Conservation (phyloP, 2,113 vertebrate genomes). For the Myocastor coypus region DNA sequence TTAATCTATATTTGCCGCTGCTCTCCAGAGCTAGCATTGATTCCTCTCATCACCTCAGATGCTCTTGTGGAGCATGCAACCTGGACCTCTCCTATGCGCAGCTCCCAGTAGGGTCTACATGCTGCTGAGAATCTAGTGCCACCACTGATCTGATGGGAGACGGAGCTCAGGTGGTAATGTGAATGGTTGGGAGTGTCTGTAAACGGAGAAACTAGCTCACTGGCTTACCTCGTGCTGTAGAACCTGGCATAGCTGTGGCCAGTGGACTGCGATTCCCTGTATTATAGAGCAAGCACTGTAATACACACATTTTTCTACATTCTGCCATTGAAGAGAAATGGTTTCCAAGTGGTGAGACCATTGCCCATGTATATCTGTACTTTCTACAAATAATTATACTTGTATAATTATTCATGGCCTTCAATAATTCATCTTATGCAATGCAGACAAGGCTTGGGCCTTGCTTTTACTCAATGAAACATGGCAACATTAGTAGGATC, state of each 20-base stretch:
- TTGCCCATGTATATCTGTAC: not conserved
- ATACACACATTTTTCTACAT: not conserved
- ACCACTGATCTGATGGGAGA: too few species aligned
- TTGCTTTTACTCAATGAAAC: not conserved
- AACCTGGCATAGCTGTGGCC: not conserved
- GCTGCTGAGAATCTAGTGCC: too few species aligned
- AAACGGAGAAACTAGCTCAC: not conserved
- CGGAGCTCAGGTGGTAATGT: too few species aligned
- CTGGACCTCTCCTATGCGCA: too few species aligned
- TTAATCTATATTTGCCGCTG: too few species aligned
- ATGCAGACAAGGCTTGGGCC: not conserved
- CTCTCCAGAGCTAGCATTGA: too few species aligned
- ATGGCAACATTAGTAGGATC: not conserved
- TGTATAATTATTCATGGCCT: not conserved
- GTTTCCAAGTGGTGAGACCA: not conserved
- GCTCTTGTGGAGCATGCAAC: too few species aligned
- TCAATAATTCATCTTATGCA: not conserved
- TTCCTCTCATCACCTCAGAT: too few species aligned
- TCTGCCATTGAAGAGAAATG: not conserved
- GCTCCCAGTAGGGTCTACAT: too few species aligned
- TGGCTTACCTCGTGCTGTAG: not conserved
- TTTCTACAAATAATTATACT: slow-evolving; percentile 4
- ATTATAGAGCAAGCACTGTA: not conserved
- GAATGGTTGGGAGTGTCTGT: not conserved
- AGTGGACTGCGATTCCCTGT: rapidly evolving